Conservation (phyloP, 2,797 vertebrate genomes). For the Phalanger gymnotis region DNA sequence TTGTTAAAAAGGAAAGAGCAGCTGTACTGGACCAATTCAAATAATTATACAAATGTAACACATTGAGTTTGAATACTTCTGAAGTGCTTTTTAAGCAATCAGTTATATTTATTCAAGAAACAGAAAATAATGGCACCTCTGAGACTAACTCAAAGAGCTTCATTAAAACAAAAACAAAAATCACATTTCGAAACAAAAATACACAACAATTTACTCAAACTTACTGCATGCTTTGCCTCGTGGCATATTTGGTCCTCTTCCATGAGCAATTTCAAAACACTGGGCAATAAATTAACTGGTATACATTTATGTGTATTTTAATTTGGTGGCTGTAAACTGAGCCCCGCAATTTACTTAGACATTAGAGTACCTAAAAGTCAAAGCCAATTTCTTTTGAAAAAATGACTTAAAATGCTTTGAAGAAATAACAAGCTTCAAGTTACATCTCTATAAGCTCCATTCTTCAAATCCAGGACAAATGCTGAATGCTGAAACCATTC, state of each 20-base stretch:
- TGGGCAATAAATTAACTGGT: background rate
- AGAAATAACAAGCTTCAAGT: slow-evolving; percentile 43
- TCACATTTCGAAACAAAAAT: background rate
- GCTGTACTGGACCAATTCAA: slow-evolving; percentile 29
- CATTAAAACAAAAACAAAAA: slow-evolving; percentile 15
- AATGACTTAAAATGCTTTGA: slow-evolving; percentile 29
- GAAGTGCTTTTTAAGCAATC: slow-evolving; percentile 51
- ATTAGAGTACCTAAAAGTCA: background rate
- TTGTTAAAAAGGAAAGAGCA: slow-evolving; percentile 35
- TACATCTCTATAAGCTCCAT: slow-evolving; percentile 5
- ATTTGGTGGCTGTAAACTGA: slow-evolving; percentile 52
- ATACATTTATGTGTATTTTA: slow-evolving; percentile 21
- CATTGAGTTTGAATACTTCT: slow-evolving; percentile 39
- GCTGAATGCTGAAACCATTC: background rate
- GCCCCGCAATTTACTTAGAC: slow-evolving; percentile 18
- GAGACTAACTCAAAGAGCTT: slow-evolving; percentile 55
- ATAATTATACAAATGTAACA: slow-evolving; percentile 1
- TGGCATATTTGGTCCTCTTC: background rate
- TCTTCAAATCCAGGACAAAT: slow-evolving; percentile 45
- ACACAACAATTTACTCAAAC: slow-evolving; percentile 44
- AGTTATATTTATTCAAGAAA: slow-evolving; percentile 42
- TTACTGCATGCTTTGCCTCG: slow-evolving; percentile 19
- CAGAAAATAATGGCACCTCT: slow-evolving; percentile 44
- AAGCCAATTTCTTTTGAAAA: slow-evolving; percentile 38
- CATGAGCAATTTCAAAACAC: slow-evolving; percentile 35